Conservation (phyloP, 2,888 invertebrate species). For the Drosophila picticornis region DNA sequence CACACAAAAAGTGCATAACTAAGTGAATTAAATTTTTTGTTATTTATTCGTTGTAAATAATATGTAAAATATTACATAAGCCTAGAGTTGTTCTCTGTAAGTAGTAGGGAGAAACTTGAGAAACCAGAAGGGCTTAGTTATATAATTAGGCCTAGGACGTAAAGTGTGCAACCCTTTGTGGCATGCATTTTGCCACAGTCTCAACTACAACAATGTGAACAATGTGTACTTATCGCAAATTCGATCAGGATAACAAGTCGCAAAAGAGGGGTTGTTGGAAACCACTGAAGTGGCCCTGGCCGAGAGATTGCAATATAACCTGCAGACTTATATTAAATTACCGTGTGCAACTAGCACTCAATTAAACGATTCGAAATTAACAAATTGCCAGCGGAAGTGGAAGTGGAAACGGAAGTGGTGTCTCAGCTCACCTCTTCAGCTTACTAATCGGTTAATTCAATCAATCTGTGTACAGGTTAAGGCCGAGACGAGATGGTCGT, state of each 20-base stretch:
- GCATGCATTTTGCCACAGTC: not conserved
- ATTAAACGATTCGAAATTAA: constrained; percentile 22
- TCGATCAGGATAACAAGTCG: constrained; percentile 5
- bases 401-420: constrained; percentile 59
- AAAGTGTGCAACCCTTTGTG: constrained; percentile 36
- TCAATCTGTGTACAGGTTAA: constrained; percentile 31
- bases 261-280: constrained; percentile 40
- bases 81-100: not conserved
- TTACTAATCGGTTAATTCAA: constrained; percentile 33
- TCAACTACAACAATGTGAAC: constrained; percentile 7
- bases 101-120: constrained; percentile 24
- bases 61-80: not conserved
- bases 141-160: constrained; percentile 22
- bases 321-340: constrained; percentile 67
- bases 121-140: constrained; percentile 28
- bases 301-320: constrained; percentile 63
- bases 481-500: constrained; percentile 68
- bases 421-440: constrained; percentile 7
- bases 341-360: constrained; percentile 31
- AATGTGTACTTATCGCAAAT: constrained; percentile 12
- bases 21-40: not conserved
- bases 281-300: constrained; percentile 65
- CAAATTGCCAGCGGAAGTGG: constrained; percentile 37
- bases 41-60: not conserved
- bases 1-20: not conserved